A percentile compares a stretch with the other conserved stretches of the same genome.
Conservation (phyloP, 1,140 invertebrate genomes). For the Aphis craccivora region DNA sequence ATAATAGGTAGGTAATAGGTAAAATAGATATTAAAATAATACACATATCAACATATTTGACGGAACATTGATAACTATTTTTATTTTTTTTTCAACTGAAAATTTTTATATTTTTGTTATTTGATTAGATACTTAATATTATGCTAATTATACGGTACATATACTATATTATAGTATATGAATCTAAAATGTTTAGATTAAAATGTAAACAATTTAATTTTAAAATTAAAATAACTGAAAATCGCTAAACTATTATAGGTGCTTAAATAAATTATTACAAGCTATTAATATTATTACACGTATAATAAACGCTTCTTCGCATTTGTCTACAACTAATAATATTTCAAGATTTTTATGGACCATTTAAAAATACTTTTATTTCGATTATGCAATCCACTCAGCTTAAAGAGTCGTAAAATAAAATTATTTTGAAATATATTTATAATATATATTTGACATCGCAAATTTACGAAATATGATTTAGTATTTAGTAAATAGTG, state of each 20-base stretch:
- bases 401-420: neutral
- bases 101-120: neutral
- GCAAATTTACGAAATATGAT: neutral
- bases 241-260: neutral
- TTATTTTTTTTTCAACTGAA: neutral
- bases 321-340: neutral
- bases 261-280: neutral
- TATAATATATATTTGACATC: neutral
- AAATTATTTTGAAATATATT: constrained; percentile 6
- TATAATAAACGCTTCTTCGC: neutral
- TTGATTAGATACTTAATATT: neutral
- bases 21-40: neutral
- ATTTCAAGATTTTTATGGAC: neutral
- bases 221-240: neutral
- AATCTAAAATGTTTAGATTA: neutral
- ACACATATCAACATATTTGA: neutral
- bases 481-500: neutral
- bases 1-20: neutral
- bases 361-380: neutral
- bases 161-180: too few species aligned
- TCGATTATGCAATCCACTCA: neutral
- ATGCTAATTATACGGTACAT: too few species aligned
- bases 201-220: neutral
- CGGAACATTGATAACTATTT: neutral
- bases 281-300: neutral